Evolutionary conservation across 2,888 invertebrate genomes (phyloP).

Genomic region (Clistopyga incitator): DNA sequence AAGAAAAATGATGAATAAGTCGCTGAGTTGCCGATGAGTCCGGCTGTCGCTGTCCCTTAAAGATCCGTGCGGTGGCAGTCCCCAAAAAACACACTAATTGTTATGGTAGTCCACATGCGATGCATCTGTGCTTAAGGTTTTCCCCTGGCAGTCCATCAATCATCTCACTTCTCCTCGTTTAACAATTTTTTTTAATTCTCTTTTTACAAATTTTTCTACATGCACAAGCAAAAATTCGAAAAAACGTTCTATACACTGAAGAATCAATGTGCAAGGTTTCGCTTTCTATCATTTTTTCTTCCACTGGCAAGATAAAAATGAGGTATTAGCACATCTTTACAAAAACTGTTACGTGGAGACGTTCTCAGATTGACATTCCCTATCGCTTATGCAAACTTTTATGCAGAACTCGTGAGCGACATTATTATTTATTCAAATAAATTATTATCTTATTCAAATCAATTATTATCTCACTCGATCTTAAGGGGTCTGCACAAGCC

Average conservation of each 20-base stretch:
- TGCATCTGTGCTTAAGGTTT: slow-evolving; percentile 34
- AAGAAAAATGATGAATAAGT: neutral
- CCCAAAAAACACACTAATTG: slow-evolving; percentile 26
- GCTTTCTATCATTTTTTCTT: neutral
- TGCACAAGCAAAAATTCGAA: too few relatives aligned
- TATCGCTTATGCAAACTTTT: slow-evolving; percentile 42
- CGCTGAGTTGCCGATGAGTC: neutral
- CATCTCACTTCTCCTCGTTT: neutral
- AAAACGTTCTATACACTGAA: too few relatives aligned
- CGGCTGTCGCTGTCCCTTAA: slow-evolving; percentile 51
- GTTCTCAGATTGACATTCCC: neutral
- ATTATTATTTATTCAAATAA: slow-evolving; percentile 10
- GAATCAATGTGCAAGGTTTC: too few relatives aligned
- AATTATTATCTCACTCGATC: neutral
- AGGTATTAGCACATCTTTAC: neutral
- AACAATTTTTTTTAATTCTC: neutral
- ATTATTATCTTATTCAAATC: too few relatives aligned
- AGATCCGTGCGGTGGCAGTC: slow-evolving; percentile 21
- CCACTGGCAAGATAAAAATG: slow-evolving; percentile 13
- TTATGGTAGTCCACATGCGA: slow-evolving; percentile 41
- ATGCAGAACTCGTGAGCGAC: neutral
- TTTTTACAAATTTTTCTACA: neutral
- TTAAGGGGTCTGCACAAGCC: neutral
- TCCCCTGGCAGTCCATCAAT: slow-evolving; percentile 2
- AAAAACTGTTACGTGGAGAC: neutral